phyloP scores from a whole-genome alignment of 2,888 invertebrate species.

The Cerceris ruficornis region DNA sequence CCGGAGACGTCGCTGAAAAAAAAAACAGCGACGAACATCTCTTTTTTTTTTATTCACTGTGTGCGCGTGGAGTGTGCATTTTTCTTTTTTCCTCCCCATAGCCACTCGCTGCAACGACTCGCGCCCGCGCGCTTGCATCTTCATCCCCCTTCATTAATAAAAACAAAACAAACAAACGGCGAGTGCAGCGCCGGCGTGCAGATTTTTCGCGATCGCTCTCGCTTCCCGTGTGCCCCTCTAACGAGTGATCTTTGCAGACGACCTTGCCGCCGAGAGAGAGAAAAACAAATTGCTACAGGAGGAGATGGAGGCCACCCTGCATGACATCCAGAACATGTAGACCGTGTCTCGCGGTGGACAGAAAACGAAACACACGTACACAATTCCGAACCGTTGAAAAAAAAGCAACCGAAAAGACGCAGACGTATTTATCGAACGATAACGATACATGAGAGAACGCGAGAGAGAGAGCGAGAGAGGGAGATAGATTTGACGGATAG shows the following conservation, averaged over 20 bases:
- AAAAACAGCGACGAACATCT: background rate
- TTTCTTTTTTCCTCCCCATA: no score
- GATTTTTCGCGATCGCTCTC: slow-evolving; percentile 33
- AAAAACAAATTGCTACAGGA: slow-evolving; percentile 98
- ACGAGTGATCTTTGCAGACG: slow-evolving; percentile 89
- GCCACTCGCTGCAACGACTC: no score
- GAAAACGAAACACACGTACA: slow-evolving; percentile 41
- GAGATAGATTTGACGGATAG: no score
- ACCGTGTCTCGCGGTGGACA: slow-evolving; percentile 69
- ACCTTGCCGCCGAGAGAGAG: slow-evolving; percentile 96
- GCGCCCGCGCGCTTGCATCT: no score
- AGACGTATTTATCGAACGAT: slow-evolving; percentile 3
- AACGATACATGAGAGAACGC: slow-evolving; percentile 7
- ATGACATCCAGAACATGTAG: slow-evolving; percentile 99
- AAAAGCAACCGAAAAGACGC: background rate
- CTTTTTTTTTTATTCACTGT: no score
- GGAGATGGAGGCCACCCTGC: slow-evolving; percentile 99
- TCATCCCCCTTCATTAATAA: no score
- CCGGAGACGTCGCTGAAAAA: background rate
- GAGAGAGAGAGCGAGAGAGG: background rate
- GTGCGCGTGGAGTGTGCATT: no score
- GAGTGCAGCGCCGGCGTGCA: background rate
- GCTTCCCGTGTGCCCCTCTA: slow-evolving; percentile 71
- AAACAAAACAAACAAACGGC: background rate
- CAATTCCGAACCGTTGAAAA: slow-evolving; percentile 1